phyloP scores from a whole-genome alignment of 2,797 vertebrate genomes.

The Ptychobarbus kaznakovi region DNA sequence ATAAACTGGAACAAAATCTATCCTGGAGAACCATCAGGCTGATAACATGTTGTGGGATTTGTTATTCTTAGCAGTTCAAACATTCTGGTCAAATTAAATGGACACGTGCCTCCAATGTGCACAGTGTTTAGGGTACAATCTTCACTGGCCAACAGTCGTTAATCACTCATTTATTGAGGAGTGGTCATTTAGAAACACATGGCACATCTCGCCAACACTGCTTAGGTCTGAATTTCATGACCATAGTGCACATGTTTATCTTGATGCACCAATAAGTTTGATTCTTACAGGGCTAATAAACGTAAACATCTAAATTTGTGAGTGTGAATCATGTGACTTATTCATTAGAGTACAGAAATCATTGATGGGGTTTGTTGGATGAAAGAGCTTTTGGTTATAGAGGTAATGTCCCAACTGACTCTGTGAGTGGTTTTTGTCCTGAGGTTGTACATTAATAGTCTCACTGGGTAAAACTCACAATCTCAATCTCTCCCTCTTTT shows the following conservation, averaged over 20 bases:
- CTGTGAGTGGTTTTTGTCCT: slow-evolving; percentile 41
- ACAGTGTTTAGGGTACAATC: slow-evolving; percentile 45
- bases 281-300: slow-evolving; percentile 10
- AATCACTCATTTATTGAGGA: slow-evolving; percentile 50
- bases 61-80: slow-evolving; percentile 31
- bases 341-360: slow-evolving; percentile 13
- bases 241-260: neutral
- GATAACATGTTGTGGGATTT: slow-evolving; percentile 53
- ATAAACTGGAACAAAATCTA: slow-evolving; percentile 47
- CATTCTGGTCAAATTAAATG: slow-evolving; percentile 36
- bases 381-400: slow-evolving; percentile 11
- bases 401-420: slow-evolving; percentile 42
- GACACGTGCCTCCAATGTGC: slow-evolving; percentile 47
- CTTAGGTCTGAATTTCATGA: slow-evolving; percentile 1
- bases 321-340: slow-evolving; percentile 6
- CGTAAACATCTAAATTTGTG: neutral
- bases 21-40: slow-evolving; percentile 34
- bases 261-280: neutral
- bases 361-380: slow-evolving; percentile 24
- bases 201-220: neutral
- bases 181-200: slow-evolving; percentile 49
- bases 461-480: slow-evolving; percentile 14
- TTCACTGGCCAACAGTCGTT: slow-evolving; percentile 45
- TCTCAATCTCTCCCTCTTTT: neutral
- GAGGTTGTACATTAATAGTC: slow-evolving; percentile 45